Base-by-base conservation (phyloP, 2,113 vertebrate genomes). In the Hucho hucho region DNA sequence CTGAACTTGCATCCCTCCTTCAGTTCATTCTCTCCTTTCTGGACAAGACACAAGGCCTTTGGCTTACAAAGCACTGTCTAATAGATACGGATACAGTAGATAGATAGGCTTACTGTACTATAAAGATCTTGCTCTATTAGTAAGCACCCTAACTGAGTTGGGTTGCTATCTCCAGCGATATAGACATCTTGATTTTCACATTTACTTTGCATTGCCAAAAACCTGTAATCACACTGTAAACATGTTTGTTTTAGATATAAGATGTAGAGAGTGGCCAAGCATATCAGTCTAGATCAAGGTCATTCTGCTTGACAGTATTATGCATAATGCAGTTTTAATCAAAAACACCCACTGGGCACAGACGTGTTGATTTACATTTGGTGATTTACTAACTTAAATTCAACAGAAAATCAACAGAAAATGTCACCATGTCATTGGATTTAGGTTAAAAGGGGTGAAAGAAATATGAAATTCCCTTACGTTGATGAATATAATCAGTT, bases 1-100 rank as follows among this genome's bases (percentile, higher is more conserved):
- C 29, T 7, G 26, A 28, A 29, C 87, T 26, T 53, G 83, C 79
- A 64, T 73, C 76, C 73, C 72, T 77, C 69, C 75, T 71, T 87
- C 76, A 80, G 74, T 59, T 43, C 63, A 1, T 73, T 75, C 61
- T 81, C 80, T 72, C 77, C 32, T 86, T 37, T 78, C 75, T 81
- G 87, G 79, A 90, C 82, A 72, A 84, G 76, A 73, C 73, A 66
- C 7, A 74, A 77, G 80, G 77, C 75, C 61, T 78, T 90, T 82
- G 80, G 81, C 81, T 80, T 69, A 11, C 66, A 58, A 59, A 83
- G 79, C 72, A 77, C 81, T 69, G 76, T 70, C 20, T 61, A 20
- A 16, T 56, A 20, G 53, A 20, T 56, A 20, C 16, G 24, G 58
- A n/a, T 86, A 77, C 78, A 87, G 83, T n/a, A 80, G 86, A 89